phyloP scores from a whole-genome alignment of 2,888 invertebrate species.

The Liposcelis brunnea region DNA sequence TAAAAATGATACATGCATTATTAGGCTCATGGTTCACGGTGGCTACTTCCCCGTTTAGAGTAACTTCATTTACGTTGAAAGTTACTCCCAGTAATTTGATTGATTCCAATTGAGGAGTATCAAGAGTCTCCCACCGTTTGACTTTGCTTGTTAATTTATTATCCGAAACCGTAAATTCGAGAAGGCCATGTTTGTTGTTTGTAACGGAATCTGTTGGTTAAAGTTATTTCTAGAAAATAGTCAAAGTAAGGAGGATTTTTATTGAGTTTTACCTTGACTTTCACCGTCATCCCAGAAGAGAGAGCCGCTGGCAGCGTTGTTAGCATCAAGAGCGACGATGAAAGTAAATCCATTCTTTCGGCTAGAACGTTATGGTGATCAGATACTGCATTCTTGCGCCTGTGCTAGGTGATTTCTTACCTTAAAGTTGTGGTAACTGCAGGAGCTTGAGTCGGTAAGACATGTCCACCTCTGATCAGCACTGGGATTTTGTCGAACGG shows the following conservation, averaged over 20 bases:
- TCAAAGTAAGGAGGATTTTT: too few species aligned
- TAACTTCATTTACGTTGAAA: too few species aligned
- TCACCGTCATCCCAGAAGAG: slow-evolving; percentile 71
- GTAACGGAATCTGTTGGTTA: neutral
- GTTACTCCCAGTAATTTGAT: neutral
- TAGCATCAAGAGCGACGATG: slow-evolving; percentile 37
- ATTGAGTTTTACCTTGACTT: slow-evolving; percentile 35
- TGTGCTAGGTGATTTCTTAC: too few species aligned
- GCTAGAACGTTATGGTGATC: too few species aligned
- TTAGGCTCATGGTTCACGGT: too few species aligned
- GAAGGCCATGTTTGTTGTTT: neutral
- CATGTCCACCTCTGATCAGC: slow-evolving; percentile 47
- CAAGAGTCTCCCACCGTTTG: neutral
- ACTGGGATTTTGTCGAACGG: slow-evolving; percentile 45
- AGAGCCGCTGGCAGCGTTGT: slow-evolving; percentile 37
- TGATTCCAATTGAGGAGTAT: neutral
- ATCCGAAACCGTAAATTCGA: neutral
- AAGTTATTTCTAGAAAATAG: neutral
- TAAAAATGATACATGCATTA: too few species aligned
- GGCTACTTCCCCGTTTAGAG: too few species aligned
- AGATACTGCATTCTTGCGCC: too few species aligned
- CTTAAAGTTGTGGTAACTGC: slow-evolving; percentile 41
- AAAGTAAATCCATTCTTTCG: slow-evolving; percentile 46
- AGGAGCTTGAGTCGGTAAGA: slow-evolving; percentile 50
- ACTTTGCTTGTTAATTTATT: slow-evolving; percentile 1